These are phyloP conservation scores for Gymnosoma rotundatum DNA, from an alignment of 2,888 invertebrate genomes.

Conservation along the genomic window DNA sequence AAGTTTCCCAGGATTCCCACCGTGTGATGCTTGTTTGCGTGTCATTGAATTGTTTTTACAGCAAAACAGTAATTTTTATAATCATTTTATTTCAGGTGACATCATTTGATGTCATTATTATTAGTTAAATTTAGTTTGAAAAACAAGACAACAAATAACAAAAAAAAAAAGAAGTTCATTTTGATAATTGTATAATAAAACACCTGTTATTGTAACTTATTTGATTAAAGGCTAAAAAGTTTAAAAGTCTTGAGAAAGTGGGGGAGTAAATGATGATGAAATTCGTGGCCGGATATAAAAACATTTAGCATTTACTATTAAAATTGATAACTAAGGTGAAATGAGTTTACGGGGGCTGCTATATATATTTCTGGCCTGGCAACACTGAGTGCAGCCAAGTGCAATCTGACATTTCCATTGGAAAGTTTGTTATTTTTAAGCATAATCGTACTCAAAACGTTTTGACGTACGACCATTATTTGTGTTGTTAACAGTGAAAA, in stretches of 20 bases:
- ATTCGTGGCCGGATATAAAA: constrained; percentile 47
- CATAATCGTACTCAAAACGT: too few relatives aligned
- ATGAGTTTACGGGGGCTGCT: too few relatives aligned
- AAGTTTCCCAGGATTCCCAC: constrained; percentile 68
- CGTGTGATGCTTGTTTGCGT: constrained; percentile 66
- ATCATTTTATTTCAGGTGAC: constrained; percentile 63
- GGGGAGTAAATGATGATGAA: not conserved
- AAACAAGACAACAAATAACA: not conserved
- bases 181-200: constrained; percentile 33
- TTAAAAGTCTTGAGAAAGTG: constrained; percentile 73
- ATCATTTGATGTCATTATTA: constrained; percentile 59
- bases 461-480: too few relatives aligned
- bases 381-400: too few relatives aligned
- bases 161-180: constrained; percentile 22
- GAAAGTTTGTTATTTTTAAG: too few relatives aligned
- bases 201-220: constrained; percentile 75
- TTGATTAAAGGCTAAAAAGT: constrained; percentile 80
- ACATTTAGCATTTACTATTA: constrained; percentile 1
- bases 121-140: constrained; percentile 25
- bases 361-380: too few relatives aligned
- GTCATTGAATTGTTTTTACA: constrained; percentile 38
- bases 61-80: constrained; percentile 47
- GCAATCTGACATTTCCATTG: too few relatives aligned
- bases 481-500: too few relatives aligned
- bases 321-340: not conserved